Conservation (phyloP, 2,113 vertebrate genomes). For the Pycnonotus jocosus region DNA sequence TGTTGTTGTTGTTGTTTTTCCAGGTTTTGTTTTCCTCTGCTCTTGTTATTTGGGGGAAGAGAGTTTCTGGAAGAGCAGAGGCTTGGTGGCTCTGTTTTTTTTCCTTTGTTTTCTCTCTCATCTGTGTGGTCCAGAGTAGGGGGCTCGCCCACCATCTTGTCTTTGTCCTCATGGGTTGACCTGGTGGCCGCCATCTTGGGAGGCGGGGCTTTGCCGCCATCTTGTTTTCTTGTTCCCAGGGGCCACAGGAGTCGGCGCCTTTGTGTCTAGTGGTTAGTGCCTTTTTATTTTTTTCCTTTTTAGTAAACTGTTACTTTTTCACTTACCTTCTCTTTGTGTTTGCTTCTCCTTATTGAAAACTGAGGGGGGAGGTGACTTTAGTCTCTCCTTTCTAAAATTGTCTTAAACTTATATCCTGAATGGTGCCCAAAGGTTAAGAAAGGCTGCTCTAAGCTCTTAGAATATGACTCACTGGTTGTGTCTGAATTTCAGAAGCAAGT, state of each 20-base stretch:
- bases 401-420: background rate
- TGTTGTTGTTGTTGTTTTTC: no score
- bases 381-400: background rate
- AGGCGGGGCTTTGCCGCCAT: fast-evolving
- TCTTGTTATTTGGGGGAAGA: background rate
- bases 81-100: background rate
- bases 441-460: background rate
- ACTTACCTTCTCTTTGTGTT: background rate
- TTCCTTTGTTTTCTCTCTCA: background rate
- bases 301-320: background rate
- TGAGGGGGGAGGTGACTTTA: background rate
- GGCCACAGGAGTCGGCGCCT: no score
- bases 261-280: background rate
- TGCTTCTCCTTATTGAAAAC: background rate
- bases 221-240: background rate
- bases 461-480: background rate
- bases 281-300: no score
- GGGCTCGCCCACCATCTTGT: background rate
- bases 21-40: fast-evolving
- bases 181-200: no score
- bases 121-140: no score
- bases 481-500: background rate
- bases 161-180: background rate
- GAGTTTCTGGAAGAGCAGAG: background rate
- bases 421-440: background rate